Evolutionary conservation across 2,888 invertebrate genomes (phyloP).

Genomic region (Amphipyra berbera): DNA sequence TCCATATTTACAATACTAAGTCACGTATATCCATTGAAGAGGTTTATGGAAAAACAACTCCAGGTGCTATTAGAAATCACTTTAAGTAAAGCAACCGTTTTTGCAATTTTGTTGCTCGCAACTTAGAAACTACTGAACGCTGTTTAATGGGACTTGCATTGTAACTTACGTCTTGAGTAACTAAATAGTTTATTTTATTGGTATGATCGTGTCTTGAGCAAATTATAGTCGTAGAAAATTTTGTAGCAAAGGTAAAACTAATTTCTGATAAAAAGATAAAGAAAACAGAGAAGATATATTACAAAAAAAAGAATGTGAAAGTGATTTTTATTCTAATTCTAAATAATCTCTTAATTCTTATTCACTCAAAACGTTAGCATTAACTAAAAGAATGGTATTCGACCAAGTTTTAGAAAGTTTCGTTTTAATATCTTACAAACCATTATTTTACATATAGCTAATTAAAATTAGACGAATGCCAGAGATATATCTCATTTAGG

Average conservation of each 20-base stretch:
- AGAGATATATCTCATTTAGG: conserved; percentile 48
- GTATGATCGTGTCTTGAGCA: not conserved
- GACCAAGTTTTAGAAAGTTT: no score
- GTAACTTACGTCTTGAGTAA: conserved; percentile 33
- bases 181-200: conserved; percentile 29
- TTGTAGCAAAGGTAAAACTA: no score
- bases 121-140: conserved; percentile 50
- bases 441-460: conserved; percentile 27
- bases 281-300: no score
- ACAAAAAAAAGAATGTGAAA: no score
- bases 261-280: no score
- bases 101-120: conserved; percentile 51
- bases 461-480: conserved; percentile 50
- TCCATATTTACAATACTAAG: not conserved
- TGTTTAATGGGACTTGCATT: conserved; percentile 46
- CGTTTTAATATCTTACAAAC: conserved; percentile 1
- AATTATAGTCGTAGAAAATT: not conserved
- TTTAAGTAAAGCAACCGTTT: conserved; percentile 32
- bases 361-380: no score
- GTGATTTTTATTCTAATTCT: no score
- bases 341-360: no score
- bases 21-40: conserved; percentile 8
- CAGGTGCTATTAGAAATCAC: conserved; percentile 36
- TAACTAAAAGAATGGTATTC: no score
- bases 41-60: conserved; percentile 22